Percentiles rank a stretch among this genome's conserved stretches.
phyloP scores from a whole-genome alignment of 1,140 invertebrate genomes.

The Carposina sasakii region DNA sequence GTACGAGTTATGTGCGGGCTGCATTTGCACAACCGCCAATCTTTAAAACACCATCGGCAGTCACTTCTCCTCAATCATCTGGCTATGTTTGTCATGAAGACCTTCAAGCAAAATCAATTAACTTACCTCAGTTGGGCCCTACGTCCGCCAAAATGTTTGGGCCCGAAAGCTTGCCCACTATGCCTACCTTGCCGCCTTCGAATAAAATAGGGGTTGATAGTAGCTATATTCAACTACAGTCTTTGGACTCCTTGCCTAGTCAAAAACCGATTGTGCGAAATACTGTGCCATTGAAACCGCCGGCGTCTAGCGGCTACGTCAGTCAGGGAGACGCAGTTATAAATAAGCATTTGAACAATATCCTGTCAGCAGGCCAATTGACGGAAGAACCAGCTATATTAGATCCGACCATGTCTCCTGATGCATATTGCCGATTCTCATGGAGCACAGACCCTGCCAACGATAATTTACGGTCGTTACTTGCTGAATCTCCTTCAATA shows the following conservation, averaged over 20 bases:
- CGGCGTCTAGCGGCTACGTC: slow-evolving; percentile 48
- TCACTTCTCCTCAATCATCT: slow-evolving; percentile 33
- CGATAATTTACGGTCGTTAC: slow-evolving; percentile 58
- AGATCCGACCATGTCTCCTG: slow-evolving; percentile 59
- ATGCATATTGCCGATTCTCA: slow-evolving; percentile 67
- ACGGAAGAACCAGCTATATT: slow-evolving; percentile 52
- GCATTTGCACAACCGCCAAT: slow-evolving; percentile 45
- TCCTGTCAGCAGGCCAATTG: slow-evolving; percentile 42
- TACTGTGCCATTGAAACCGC: slow-evolving; percentile 44
- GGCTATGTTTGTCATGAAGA: slow-evolving; percentile 56
- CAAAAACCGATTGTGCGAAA: slow-evolving; percentile 45
- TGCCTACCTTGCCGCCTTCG: slow-evolving; percentile 56
- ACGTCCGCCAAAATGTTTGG: slow-evolving; percentile 41
- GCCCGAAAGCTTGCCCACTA: slow-evolving; percentile 59
- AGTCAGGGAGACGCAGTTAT: slow-evolving; percentile 54
- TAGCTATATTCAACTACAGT: slow-evolving; percentile 62
- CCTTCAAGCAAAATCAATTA: slow-evolving; percentile 38
- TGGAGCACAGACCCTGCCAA: slow-evolving; percentile 63
- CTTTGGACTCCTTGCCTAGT: slow-evolving; percentile 54
- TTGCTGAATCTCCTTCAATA: slow-evolving; percentile 45
- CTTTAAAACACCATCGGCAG: slow-evolving; percentile 37
- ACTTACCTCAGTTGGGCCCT: slow-evolving; percentile 40
- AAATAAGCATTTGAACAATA: slow-evolving; percentile 60
- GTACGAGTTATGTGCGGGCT: slow-evolving; percentile 61
- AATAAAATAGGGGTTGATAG: slow-evolving; percentile 44